Base-by-base conservation (phyloP, 53 echinoderm and acorn worm species). In the Holothuria leucospilota region DNA sequence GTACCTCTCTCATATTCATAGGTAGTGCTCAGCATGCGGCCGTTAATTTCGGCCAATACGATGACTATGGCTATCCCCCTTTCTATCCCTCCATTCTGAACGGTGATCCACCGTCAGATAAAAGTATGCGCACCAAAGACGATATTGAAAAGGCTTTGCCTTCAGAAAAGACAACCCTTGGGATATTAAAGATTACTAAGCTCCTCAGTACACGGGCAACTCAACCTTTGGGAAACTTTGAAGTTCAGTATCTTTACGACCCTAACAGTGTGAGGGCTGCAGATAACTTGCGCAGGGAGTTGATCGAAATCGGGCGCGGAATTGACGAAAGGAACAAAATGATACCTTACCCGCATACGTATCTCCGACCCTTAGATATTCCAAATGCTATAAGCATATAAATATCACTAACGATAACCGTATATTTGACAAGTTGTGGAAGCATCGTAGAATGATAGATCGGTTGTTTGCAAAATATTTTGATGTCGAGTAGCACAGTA, bases 301-400 rank as follows among this genome's bases (percentile, higher is more conserved):
- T 87, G 58, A 53, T 49, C 28, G 23, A 6, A n/a, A 86, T 88
- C 49, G 96, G 91, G 25, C 72, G 38, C 2, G 72, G 68, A 46
- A 94, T 96, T 56, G 87, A 91, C 14, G 59, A 84, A 29, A 51
- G 96, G 10, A 96, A 96, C 64, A 65, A 20, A n/a, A 39, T 30
- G 10, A 66, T 91, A 2, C 29, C 23, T 0, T 51, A 61, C 7
- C 89, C 91, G 5, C 93, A 96, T 56, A 21, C 77, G 4, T 93
- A 93, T 59, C 87, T 93, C 4, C 91, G 91, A 25, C 96, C 96
- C 0, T 78, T 62, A n/a, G 90, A 93, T 51, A 89, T 96, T 29
- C 96, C 96, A 10, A 96, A 96, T 74, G 88, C 96, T 1, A 96
- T 96, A 58, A 96, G 93, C 34, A 96, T 96, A 51, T 96, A 40